Evolutionary conservation across 2,113 vertebrate genomes (phyloP).

Genomic region (Phyllopteryx taeniolatus): DNA sequence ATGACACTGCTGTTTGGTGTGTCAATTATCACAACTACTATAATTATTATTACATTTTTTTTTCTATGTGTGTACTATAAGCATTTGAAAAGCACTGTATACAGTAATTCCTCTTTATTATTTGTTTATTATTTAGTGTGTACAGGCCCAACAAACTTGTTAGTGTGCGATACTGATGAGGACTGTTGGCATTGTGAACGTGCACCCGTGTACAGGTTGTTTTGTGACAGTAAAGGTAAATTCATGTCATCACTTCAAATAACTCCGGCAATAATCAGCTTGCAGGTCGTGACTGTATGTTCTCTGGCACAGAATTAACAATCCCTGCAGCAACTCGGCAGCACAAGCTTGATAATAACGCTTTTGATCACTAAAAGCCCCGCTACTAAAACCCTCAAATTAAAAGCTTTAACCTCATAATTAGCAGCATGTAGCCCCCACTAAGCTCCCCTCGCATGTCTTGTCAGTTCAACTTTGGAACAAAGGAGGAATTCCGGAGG

Average conservation of each 20-base stretch:
- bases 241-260: not conserved
- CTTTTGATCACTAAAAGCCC: constrained; percentile 2
- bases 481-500: not conserved
- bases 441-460: constrained; percentile 1
- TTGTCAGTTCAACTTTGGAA: constrained; percentile 10
- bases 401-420: constrained; percentile 12
- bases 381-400: constrained; percentile 7
- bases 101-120: no score
- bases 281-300: not conserved
- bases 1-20: not conserved
- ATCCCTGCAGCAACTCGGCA: not conserved
- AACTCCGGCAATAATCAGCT: not conserved
- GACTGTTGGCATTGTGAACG: not conserved
- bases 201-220: not conserved
- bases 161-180: not conserved
- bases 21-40: not conserved
- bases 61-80: no score
- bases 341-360: constrained; percentile 1
- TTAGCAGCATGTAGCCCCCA: not conserved
- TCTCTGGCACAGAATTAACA: not conserved
- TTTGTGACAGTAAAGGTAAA: not conserved
- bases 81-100: no score
- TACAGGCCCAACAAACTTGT: no score
- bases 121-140: no score
- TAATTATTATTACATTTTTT: no score